A percentile compares a stretch with the other conserved stretches of the same genome.
Evolutionary conservation across 2,888 invertebrate species (phyloP).

Genomic region (Athetis lepigone): DNA sequence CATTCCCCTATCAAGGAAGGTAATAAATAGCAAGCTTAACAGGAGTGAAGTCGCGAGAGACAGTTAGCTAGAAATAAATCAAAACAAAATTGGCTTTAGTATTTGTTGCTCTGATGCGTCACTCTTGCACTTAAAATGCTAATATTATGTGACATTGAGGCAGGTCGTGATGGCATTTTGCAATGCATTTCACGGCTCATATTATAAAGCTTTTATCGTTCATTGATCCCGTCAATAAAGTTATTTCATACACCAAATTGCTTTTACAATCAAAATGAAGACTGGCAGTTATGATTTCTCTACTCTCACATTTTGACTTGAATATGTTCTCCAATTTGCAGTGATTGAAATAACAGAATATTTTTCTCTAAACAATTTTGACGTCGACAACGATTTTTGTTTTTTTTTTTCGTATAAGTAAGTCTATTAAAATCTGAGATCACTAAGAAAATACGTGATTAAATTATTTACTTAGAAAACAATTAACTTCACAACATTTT

Average conservation of each 20-base stretch:
- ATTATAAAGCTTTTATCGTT: constrained; percentile 35
- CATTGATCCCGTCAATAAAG: constrained; percentile 39
- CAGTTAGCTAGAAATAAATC: neutral
- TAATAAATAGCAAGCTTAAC: no score
- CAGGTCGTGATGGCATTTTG: constrained; percentile 35
- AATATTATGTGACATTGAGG: constrained; percentile 54
- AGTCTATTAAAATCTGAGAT: no score
- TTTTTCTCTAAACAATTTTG: no score
- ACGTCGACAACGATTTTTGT: no score
- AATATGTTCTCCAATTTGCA: constrained; percentile 20
- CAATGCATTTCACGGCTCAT: constrained; percentile 21
- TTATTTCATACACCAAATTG: constrained; percentile 17
- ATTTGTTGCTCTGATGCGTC: neutral
- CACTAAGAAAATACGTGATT: no score
- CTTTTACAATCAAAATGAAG: constrained; percentile 39
- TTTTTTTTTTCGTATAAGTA: no score
- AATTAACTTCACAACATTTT: no score
- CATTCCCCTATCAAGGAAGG: no score
- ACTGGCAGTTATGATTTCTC: constrained; percentile 15
- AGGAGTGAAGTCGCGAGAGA: no score
- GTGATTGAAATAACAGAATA: no score
- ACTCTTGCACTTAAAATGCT: constrained; percentile 28
- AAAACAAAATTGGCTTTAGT: neutral
- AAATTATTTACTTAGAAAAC: no score
- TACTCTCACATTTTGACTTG: constrained; percentile 5